Base-by-base conservation (phyloP, 1,140 invertebrate genomes). In the Venustaconcha ellipsiformis region DNA sequence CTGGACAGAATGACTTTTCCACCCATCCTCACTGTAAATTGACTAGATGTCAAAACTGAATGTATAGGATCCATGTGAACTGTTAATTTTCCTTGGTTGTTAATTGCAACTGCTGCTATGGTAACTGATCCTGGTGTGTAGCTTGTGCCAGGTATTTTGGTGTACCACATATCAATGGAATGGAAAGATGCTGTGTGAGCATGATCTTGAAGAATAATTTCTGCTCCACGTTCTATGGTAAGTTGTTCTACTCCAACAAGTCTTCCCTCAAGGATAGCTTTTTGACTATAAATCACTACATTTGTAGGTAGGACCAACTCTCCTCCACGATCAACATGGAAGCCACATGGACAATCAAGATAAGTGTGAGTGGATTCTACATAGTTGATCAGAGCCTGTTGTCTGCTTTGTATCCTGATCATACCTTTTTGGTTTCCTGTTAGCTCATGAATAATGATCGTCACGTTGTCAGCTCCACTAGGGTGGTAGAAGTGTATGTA, bases 401-500 rank as follows among this genome's bases (percentile, higher is more conserved):
- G 85, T 26, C 67, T 67, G 59, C 65, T 78, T 67, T 85, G 82
- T 17, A 85, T 79, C 48, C 85, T 65, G 1, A 86, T 72, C 72
- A 84, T 76, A 2, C 85, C 83, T 56, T 84, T 79, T 72, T 80
- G 84, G 77, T 86, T 86, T 20, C 85, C 85, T 14, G 81, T 85
- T 18, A 86, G 71, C 63, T 86, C 85, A 71, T 84, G 77, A 62
- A 84, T 80, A n/a, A 80, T 60, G 14, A 84, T 78, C 1, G 83
- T 79, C n/a, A 86, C 82, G 67, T 82, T 82, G n/a, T 72, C 69
- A n/a, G 74, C 79, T 20, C 67, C 65, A 18, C n/a, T 58, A 15
- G 85, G 82, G 67, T 84, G 82, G 64, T 86, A 86, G 72, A 86
- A 85, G 62, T 86, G 83, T 11, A 86, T 80, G 73, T 86, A 86